phyloP scores from a whole-genome alignment of 2,113 vertebrate genomes.

The Percopsis transmontana region DNA sequence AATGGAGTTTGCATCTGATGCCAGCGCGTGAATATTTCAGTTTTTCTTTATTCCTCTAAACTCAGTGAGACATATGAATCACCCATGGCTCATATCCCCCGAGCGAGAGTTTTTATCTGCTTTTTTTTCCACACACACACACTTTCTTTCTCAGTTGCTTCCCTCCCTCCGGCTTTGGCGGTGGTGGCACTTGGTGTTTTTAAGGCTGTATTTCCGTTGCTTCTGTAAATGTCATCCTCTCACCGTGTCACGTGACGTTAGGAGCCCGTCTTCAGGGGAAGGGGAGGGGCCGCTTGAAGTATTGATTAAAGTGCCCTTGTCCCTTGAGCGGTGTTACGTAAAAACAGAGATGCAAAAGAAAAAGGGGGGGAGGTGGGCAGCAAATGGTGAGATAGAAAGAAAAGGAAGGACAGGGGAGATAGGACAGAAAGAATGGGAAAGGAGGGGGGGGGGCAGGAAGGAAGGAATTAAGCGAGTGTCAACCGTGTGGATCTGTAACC shows the following conservation, averaged over 20 bases:
- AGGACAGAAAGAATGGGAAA: constrained; percentile 1
- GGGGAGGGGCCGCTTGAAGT: constrained; percentile 59
- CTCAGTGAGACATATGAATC: constrained; percentile 66
- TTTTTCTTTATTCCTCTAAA: constrained; percentile 62
- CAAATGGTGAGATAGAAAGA: constrained; percentile 29
- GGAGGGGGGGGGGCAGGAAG: neutral
- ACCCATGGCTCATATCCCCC: constrained; percentile 35
- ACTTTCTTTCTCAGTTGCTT: constrained; percentile 9
- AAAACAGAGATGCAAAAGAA: constrained; percentile 57
- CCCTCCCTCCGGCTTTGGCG: constrained; percentile 10
- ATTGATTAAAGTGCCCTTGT: constrained; percentile 69
- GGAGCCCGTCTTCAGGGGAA: constrained; percentile 47
- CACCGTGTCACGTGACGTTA: constrained; percentile 59
- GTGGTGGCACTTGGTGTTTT: constrained; percentile 36
- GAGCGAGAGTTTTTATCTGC: constrained; percentile 36
- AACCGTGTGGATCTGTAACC: constrained; percentile 12
- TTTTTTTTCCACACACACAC: neutral
- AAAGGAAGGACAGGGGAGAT: neutral
- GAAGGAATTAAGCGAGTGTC: neutral
- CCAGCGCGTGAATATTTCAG: constrained; percentile 56
- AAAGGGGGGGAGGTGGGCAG: constrained; percentile 42
- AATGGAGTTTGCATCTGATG: constrained; percentile 9
- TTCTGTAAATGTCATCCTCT: constrained; percentile 57
- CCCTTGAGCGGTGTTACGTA: constrained; percentile 62
- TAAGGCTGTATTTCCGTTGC: constrained; percentile 6